These are phyloP conservation scores for Gadopsis marmoratus DNA, from an alignment of 2,797 vertebrate genomes.

Conservation along the genomic window DNA sequence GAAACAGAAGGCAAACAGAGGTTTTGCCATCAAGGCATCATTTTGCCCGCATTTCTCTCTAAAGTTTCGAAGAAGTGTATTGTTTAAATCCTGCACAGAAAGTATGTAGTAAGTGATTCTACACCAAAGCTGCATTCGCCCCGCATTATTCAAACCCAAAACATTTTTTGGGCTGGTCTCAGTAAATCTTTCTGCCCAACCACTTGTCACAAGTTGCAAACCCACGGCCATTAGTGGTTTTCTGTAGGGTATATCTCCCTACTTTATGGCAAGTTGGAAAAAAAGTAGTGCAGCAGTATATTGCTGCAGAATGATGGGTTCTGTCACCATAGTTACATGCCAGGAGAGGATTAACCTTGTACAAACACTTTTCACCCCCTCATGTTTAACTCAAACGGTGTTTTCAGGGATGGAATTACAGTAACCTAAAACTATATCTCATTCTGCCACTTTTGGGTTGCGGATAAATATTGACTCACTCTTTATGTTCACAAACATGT, in stretches of 20 bases:
- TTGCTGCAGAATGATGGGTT: conserved; percentile 80
- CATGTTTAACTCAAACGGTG: conserved; percentile 57
- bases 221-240: conserved; percentile 85
- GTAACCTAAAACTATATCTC: conserved; percentile 63
- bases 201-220: conserved; percentile 85
- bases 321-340: conserved; percentile 79
- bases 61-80: conserved; percentile 56
- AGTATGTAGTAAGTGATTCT: conserved; percentile 66
- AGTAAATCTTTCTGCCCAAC: conserved; percentile 83
- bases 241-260: conserved; percentile 79
- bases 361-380: conserved; percentile 74
- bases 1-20: conserved; percentile 50
- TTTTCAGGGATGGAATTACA: conserved; percentile 65
- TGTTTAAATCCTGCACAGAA: conserved; percentile 60
- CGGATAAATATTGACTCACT: conserved; percentile 73
- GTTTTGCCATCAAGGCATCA: conserved; percentile 48
- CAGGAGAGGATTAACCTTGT: conserved; percentile 76
- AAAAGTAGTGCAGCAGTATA: conserved; percentile 75
- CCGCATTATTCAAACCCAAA: conserved; percentile 79
- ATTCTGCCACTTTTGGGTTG: conserved; percentile 59
- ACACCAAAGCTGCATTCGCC: conserved; percentile 69
- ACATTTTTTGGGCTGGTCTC: conserved; percentile 82
- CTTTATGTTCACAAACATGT: conserved; percentile 70
- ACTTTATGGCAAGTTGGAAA: conserved; percentile 82
- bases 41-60: conserved; percentile 53